Conservation (phyloP, 1,140 invertebrate genomes). For the Drosophila bocki region DNA sequence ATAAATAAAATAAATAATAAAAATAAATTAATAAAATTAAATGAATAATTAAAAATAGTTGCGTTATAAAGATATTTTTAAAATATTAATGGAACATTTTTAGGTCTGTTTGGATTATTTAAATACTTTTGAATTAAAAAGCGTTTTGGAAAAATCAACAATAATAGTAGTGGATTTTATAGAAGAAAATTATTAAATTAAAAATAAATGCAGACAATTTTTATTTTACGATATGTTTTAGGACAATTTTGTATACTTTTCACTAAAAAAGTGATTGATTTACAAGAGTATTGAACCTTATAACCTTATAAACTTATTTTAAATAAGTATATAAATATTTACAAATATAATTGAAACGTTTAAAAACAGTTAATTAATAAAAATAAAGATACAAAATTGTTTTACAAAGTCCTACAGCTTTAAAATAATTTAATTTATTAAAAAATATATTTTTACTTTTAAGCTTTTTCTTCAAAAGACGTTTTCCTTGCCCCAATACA, state of each 20-base stretch:
- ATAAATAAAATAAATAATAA: background rate
- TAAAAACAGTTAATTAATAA: too few species aligned
- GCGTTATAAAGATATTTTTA: background rate
- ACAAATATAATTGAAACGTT: too few species aligned
- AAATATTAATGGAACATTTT: background rate
- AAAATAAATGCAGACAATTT: background rate
- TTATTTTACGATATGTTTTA: too few species aligned
- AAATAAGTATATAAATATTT: too few species aligned
- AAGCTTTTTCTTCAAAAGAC: background rate
- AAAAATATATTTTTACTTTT: background rate
- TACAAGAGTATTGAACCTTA: too few species aligned
- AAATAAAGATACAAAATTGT: too few species aligned
- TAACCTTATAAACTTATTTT: too few species aligned
- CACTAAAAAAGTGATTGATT: too few species aligned
- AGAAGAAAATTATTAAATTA: background rate
- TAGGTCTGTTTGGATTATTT: background rate
- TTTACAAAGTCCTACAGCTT: too few species aligned
- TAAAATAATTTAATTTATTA: background rate
- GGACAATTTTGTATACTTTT: too few species aligned
- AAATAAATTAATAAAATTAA: background rate
- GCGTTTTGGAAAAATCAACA: too few species aligned
- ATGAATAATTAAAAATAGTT: background rate
- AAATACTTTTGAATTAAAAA: background rate
- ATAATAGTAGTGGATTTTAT: background rate
- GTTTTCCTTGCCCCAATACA: background rate